These are phyloP conservation scores for Enteromius radiatus DNA, from an alignment of 2,797 vertebrate species.

Conservation along the genomic window DNA sequence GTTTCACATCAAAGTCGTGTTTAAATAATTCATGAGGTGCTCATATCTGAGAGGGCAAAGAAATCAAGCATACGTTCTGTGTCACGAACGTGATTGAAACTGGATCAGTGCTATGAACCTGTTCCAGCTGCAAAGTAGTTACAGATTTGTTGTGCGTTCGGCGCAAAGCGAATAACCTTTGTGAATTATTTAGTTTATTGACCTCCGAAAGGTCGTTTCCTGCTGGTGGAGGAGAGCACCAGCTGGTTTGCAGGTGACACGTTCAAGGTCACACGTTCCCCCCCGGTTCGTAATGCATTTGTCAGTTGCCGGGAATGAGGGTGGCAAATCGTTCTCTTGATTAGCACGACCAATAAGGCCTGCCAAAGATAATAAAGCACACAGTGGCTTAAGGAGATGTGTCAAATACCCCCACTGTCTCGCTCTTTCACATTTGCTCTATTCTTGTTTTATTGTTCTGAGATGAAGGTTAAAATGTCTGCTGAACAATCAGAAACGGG, in stretches of 20 bases:
- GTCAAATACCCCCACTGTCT: conserved; percentile 77
- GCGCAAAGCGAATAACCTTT: conserved; percentile 80
- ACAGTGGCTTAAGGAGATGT: conserved; percentile 83
- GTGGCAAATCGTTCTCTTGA: conserved; percentile 81
- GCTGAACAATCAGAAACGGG: conserved; percentile 82
- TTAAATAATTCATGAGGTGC: conserved; percentile 43
- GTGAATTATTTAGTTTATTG: conserved; percentile 89
- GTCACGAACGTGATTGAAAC: conserved; percentile 1
- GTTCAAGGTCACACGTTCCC: conserved; percentile 80
- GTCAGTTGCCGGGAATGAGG: conserved; percentile 78
- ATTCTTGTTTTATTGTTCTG: conserved; percentile 81
- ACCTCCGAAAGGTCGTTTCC: conserved; percentile 86
- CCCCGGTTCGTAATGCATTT: conserved; percentile 85
- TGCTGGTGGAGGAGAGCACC: conserved; percentile 76
- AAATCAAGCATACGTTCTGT: conserved; percentile 21
- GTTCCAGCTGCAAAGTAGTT: conserved; percentile 65
- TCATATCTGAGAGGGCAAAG: neutral
- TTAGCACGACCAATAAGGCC: conserved; percentile 84
- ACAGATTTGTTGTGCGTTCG: conserved; percentile 74
- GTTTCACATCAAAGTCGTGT: conserved; percentile 32
- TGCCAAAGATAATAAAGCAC: conserved; percentile 85
- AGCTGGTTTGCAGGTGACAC: conserved; percentile 82
- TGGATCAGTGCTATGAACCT: neutral
- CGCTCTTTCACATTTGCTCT: conserved; percentile 49
- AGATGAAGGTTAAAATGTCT: conserved; percentile 85